Conservation (phyloP, 2,113 vertebrate species). For the Urocolius indicus region DNA sequence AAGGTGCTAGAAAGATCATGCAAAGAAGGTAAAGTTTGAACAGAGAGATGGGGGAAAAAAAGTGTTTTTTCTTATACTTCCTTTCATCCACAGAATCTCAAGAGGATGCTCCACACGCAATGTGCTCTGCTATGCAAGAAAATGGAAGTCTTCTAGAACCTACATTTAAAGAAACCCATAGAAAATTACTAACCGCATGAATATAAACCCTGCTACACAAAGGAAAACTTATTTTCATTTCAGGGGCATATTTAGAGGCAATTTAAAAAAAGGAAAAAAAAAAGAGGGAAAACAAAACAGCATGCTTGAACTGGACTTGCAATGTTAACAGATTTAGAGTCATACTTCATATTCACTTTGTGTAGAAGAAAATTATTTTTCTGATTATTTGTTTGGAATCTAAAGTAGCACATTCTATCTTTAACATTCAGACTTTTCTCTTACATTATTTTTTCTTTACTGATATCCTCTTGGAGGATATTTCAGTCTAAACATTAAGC, state of each 20-base stretch:
- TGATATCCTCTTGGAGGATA: not conserved
- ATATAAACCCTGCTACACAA: not conserved
- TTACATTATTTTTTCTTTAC: not conserved
- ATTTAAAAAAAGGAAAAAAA: too few species aligned
- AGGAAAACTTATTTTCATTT: not conserved
- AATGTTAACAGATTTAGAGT: not conserved
- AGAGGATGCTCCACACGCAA: not conserved
- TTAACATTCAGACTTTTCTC: not conserved
- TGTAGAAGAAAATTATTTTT: not conserved
- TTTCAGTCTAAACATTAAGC: conserved; percentile 29
- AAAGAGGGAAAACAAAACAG: not conserved
- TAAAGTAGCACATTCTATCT: not conserved
- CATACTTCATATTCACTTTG: not conserved
- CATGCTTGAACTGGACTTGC: not conserved
- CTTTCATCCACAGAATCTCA: not conserved
- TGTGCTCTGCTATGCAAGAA: not conserved
- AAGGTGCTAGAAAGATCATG: not conserved
- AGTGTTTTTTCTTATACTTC: not conserved
- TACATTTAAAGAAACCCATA: not conserved
- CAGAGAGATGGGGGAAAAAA: not conserved
- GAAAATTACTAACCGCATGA: not conserved
- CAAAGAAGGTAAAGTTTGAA: not conserved
- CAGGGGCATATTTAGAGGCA: not conserved
- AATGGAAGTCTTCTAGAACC: not conserved
- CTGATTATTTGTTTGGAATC: not conserved